Base-by-base conservation (phyloP, 2,113 vertebrate genomes). In the Salvelinus namaycush region DNA sequence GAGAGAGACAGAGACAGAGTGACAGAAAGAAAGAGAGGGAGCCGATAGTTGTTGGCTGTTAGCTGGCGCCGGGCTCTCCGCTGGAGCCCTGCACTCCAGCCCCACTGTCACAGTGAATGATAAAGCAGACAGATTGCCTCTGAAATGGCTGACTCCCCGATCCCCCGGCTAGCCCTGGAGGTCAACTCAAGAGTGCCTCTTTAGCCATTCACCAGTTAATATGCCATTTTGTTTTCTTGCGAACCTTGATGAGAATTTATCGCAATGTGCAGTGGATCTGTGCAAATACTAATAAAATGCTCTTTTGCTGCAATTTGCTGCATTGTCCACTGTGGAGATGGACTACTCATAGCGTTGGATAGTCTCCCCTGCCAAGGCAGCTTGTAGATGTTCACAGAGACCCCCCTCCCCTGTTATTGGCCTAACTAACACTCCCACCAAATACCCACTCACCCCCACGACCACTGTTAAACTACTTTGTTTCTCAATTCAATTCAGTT, bases 261-360 rank as follows among this genome's bases (percentile, higher is more conserved):
- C 87, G 91, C 94, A 80, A 89, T 89, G 87, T 89, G 91, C 80
- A 73, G 90, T 84, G 92, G 94, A 94, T 94, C 85, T 92, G 92
- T 94, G 95, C 94, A 95, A 96, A 96, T 94, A 94, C 95, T 95
- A 96, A 98, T 97, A 96, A 97, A 98, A 96, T 93, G 93, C 91
- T 95, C 89, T 95, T 96, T 95, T 95, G 92, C 91, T 93, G 93
- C 96, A 95, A 95, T 96, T 95, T 94, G 95, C 93, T 96, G 97
- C 97, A 96, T 97, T 96, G 95, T 95, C 94, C 96, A 95, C 95
- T 94, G 94, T 94, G 95, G 95, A 94, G 91, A 95, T 78, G 87
- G 91, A 88, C 90, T 77, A 81, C 79, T 87, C 12, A 75, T 86
- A 80, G 87, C 85, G 71, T 70, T 87, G 83, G 69, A 84, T 80